These are phyloP conservation scores for Cheilosia soror DNA, from an alignment of 2,888 invertebrate genomes.

Conservation along the genomic window DNA sequence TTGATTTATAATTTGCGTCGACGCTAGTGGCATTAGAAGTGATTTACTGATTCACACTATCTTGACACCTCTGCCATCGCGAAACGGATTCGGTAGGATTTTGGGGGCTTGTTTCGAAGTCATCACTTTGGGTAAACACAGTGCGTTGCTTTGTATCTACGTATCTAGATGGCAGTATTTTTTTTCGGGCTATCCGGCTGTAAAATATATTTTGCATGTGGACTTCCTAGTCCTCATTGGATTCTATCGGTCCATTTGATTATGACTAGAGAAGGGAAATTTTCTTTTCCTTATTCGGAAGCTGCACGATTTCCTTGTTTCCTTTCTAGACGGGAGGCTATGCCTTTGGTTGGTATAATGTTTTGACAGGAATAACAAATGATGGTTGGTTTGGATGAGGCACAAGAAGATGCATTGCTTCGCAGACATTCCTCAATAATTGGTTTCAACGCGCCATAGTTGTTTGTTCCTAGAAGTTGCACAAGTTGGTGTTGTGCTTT, in stretches of 20 bases:
- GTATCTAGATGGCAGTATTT: too few species aligned
- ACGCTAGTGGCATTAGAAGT: conserved; percentile 47
- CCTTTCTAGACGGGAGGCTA: conserved; percentile 21
- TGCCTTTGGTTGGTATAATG: conserved; percentile 46
- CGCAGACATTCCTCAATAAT: conserved; percentile 49
- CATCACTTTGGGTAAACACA: conserved; percentile 22
- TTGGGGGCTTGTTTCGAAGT: conserved; percentile 22
- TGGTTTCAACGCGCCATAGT: conserved; percentile 29
- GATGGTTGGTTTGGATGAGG: conserved; percentile 25
- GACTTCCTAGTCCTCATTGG: background rate
- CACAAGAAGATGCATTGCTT: conserved; percentile 40
- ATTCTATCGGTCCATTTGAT: conserved; percentile 36
- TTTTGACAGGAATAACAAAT: conserved; percentile 70
- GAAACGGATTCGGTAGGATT: conserved; percentile 2
- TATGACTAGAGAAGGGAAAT: conserved; percentile 25
- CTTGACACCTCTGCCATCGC: conserved; percentile 14
- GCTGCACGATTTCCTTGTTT: conserved; percentile 61
- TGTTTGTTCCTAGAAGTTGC: background rate
- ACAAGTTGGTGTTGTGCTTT: conserved; percentile 5
- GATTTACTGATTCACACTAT: conserved; percentile 54
- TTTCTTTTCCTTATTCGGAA: conserved; percentile 64
- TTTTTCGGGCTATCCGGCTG: too few species aligned
- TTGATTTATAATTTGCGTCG: conserved; percentile 65
- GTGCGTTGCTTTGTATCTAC: background rate
- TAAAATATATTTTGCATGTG: too few species aligned